Conservation (phyloP, 2,797 vertebrate genomes). For the Amniataba percoides region DNA sequence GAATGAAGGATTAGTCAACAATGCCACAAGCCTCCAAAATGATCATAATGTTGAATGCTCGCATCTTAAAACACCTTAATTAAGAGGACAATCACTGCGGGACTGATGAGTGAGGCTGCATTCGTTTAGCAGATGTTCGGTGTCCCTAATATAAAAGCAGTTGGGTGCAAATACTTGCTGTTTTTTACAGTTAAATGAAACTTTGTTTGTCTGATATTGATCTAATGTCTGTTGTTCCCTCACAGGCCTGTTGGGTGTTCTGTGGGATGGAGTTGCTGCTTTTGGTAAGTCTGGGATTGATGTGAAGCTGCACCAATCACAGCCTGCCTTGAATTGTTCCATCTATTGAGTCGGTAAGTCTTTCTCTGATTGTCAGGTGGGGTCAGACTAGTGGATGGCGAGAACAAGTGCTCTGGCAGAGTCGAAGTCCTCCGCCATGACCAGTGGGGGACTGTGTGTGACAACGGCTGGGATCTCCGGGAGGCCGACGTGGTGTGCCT, state of each 20-base stretch:
- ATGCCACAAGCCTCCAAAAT: not conserved
- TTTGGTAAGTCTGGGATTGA: conserved; percentile 69
- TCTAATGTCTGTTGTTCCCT: conserved; percentile 8
- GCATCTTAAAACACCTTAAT: not conserved
- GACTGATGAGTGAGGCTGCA: not conserved
- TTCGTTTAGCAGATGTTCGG: not conserved
- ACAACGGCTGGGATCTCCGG: conserved; percentile 78
- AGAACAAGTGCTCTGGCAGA: conserved; percentile 80
- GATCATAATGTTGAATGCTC: not conserved
- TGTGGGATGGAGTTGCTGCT: conserved; percentile 72
- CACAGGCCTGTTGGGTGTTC: conserved; percentile 66
- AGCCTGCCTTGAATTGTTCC: not conserved
- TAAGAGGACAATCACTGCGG: not conserved
- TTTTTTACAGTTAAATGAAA: not conserved
- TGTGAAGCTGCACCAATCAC: conserved; percentile 7
- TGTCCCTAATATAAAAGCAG: not conserved
- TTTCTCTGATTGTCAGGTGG: conserved; percentile 65
- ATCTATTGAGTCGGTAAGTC: not conserved
- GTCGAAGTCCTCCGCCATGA: conserved; percentile 82
- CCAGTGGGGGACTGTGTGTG: conserved; percentile 85
- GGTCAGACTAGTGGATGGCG: conserved; percentile 78
- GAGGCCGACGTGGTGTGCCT: conserved; percentile 84
- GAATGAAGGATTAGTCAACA: too few relatives aligned
- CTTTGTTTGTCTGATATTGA: not conserved
- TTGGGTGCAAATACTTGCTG: rapidly evolving